Evolutionary conservation across 2,113 vertebrate species (phyloP).

Genomic region (Gopherus flavomarginatus): DNA sequence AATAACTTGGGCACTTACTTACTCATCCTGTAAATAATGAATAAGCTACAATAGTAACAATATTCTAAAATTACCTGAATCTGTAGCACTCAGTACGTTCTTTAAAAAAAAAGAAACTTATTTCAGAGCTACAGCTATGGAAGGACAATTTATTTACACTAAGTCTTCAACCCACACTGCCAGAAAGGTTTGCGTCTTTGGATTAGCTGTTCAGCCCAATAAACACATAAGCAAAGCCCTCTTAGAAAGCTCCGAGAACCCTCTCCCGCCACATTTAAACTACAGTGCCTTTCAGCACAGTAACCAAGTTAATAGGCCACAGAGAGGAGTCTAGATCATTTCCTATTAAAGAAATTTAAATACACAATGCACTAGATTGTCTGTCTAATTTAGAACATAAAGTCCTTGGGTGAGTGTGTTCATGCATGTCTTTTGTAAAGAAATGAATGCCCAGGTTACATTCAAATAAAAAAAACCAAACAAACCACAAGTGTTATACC

Average conservation of each 20-base stretch:
- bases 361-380: not conserved
- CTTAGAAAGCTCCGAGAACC: not conserved
- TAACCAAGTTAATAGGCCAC: not conserved
- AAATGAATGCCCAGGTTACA: not conserved
- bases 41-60: not conserved
- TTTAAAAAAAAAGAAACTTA: not conserved
- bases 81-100: not conserved
- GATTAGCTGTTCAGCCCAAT: not conserved
- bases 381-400: not conserved
- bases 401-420: not conserved
- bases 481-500: not conserved
- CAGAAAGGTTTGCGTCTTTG: not conserved
- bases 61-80: not conserved
- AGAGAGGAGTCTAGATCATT: not conserved
- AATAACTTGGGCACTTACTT: not conserved
- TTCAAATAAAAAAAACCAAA: not conserved
- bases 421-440: not conserved
- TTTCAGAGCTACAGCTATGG: not conserved
- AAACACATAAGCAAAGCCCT: not conserved
- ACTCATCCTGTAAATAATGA: not conserved
- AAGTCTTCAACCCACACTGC: not conserved
- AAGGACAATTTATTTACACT: not conserved
- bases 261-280: not conserved
- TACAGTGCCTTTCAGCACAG: not conserved
- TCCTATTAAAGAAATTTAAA: not conserved